Conservation (phyloP, 2,113 vertebrate genomes). For the Gymnogyps californianus region DNA sequence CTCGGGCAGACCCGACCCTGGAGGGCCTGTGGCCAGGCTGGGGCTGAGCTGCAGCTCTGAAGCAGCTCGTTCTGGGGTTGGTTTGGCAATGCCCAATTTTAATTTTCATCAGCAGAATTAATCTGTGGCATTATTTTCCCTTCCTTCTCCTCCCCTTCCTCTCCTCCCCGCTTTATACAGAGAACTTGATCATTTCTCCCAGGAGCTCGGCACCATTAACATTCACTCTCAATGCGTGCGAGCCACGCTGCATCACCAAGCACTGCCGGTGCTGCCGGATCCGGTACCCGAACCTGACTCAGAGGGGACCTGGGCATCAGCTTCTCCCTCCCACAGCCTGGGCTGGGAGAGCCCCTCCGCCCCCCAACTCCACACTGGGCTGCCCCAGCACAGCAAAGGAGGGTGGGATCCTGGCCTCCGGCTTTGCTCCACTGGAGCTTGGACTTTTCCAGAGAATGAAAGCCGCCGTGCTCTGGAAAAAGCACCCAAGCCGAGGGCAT, state of each 20-base stretch:
- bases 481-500: neutral
- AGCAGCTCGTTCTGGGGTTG: neutral
- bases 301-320: neutral
- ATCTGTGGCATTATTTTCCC: constrained; percentile 10
- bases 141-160: constrained; percentile 10
- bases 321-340: neutral
- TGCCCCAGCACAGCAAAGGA: neutral
- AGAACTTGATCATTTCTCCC: constrained; percentile 42
- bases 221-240: neutral
- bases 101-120: constrained; percentile 42
- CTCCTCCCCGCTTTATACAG: neutral
- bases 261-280: neutral
- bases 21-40: neutral
- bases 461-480: neutral
- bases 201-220: constrained; percentile 43
- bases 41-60: neutral
- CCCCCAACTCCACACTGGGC: neutral
- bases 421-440: neutral
- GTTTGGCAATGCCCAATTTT: neutral
- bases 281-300: neutral
- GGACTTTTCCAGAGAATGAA: neutral
- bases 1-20: fast-evolving
- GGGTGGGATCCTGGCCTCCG: neutral
- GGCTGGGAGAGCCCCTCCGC: neutral
- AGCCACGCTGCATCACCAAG: neutral